These are phyloP conservation scores for Ypsolopha sequella DNA, from an alignment of 2,888 invertebrate genomes.

Conservation along the genomic window DNA sequence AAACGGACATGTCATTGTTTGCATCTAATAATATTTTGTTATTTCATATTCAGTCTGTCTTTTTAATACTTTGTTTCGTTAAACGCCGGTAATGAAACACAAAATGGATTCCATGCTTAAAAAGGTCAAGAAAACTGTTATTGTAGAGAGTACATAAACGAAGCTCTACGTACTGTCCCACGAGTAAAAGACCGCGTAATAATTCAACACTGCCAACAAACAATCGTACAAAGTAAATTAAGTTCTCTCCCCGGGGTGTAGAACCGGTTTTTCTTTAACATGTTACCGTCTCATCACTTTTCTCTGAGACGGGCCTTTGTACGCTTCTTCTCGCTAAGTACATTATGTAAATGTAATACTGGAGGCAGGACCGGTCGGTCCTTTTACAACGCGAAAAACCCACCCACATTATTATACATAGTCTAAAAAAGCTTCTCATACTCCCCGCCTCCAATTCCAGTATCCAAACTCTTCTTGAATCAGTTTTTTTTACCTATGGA, in stretches of 20 bases:
- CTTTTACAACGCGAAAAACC: slow-evolving; percentile 39
- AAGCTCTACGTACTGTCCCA: slow-evolving; percentile 19
- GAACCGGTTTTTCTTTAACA: slow-evolving; percentile 41
- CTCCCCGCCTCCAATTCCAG: neutral
- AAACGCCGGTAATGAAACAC: neutral
- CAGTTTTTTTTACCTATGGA: neutral
- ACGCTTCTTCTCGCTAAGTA: slow-evolving; percentile 50
- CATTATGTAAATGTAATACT: slow-evolving; percentile 62
- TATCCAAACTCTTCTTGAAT: neutral
- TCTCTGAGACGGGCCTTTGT: slow-evolving; percentile 40
- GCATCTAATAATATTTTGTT: neutral
- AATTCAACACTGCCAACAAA: slow-evolving; percentile 37
- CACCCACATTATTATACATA: slow-evolving; percentile 43
- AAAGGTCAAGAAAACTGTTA: slow-evolving; percentile 16
- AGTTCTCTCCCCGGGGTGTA: slow-evolving; percentile 25
- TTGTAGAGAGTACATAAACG: slow-evolving; percentile 15
- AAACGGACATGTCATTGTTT: no score
- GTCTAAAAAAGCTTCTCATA: slow-evolving; percentile 13
- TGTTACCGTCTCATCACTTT: slow-evolving; percentile 38
- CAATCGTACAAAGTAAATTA: slow-evolving; percentile 22
- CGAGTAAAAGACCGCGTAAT: slow-evolving; percentile 30
- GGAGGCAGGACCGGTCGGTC: slow-evolving; percentile 43
- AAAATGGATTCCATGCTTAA: slow-evolving; percentile 13
- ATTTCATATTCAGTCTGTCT: no score
- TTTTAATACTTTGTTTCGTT: no score